Evolutionary conservation across 2,797 vertebrate genomes (phyloP).

Genomic region (Hapalemur alaotrensis): DNA sequence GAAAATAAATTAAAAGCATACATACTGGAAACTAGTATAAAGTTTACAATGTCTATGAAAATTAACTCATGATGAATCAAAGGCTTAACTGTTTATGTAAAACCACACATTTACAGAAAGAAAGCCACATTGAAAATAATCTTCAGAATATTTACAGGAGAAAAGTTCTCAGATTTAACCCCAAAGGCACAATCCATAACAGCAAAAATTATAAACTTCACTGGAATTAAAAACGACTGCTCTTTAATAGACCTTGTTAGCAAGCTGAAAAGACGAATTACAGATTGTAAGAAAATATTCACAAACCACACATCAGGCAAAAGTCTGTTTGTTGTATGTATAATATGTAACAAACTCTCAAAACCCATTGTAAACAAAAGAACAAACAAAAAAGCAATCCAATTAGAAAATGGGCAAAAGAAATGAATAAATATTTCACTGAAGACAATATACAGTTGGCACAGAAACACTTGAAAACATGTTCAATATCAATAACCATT

Average conservation of each 20-base stretch:
- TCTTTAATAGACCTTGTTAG: background rate
- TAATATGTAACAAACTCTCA: background rate
- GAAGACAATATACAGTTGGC: background rate
- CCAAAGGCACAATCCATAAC: background rate
- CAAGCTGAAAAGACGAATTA: background rate
- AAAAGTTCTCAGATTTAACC: background rate
- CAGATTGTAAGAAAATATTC: background rate
- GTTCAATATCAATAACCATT: background rate
- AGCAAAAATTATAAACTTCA: background rate
- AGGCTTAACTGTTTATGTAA: background rate
- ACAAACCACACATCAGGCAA: background rate
- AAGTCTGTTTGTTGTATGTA: background rate
- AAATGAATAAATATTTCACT: background rate
- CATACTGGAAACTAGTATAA: background rate
- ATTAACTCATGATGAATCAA: background rate
- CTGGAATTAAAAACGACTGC: background rate
- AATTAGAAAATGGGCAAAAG: background rate
- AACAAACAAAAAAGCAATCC: background rate
- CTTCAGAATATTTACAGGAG: background rate
- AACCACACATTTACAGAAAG: background rate
- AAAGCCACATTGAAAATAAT: background rate
- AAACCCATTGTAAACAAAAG: background rate
- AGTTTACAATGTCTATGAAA: background rate
- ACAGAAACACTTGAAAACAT: background rate
- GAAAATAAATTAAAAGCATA: background rate